Conservation (phyloP, 2,113 vertebrate species). For the Microcebus griseorufus region DNA sequence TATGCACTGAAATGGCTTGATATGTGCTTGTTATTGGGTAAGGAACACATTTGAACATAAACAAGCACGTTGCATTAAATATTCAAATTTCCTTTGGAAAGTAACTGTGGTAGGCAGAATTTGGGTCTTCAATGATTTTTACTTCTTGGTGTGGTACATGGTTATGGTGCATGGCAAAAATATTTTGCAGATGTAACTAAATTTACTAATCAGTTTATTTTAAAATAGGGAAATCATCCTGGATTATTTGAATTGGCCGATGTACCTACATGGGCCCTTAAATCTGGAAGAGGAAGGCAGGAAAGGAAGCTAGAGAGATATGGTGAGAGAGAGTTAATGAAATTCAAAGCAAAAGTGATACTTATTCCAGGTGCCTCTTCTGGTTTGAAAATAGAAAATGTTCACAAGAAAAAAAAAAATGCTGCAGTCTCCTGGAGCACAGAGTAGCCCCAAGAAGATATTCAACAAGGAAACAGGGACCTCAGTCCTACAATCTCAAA, state of each 20-base stretch:
- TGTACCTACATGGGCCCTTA: not conserved
- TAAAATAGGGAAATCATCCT: not conserved
- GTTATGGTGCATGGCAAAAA: not conserved
- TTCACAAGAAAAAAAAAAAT: not conserved
- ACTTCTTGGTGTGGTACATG: not conserved
- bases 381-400: not conserved
- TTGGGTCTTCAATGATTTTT: not conserved
- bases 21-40: not conserved
- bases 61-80: not conserved
- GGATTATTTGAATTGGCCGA: not conserved
- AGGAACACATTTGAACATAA: not conserved
- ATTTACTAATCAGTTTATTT: not conserved
- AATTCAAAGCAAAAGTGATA: not conserved
- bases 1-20: not conserved
- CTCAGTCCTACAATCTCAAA: not conserved
- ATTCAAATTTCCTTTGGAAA: not conserved
- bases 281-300: not conserved
- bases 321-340: not conserved
- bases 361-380: not conserved
- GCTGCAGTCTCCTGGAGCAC: not conserved
- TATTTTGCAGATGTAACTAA: not conserved
- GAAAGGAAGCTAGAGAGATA: not conserved
- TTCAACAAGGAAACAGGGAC: not conserved
- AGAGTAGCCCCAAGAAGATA: not conserved
- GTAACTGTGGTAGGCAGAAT: not conserved